A percentile compares a stretch with the other conserved stretches of the same genome.
These are phyloP conservation scores for Silvanus unidentatus DNA, from an alignment of 2,888 invertebrate genomes.

Conservation along the genomic window DNA sequence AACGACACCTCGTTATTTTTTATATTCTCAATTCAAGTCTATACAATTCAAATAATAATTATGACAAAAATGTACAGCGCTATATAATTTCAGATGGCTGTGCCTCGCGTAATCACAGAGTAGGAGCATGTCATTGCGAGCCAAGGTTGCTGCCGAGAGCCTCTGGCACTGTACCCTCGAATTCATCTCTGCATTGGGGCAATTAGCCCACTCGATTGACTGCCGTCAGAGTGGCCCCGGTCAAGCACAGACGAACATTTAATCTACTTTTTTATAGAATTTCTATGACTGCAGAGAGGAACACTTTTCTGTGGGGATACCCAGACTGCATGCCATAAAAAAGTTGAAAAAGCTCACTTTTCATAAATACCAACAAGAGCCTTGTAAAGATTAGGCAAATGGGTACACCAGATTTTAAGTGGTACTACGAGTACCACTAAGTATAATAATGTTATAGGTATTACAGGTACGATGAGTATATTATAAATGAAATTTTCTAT, in stretches of 20 bases:
- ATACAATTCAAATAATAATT: constrained; percentile 43
- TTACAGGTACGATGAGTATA: too few species aligned
- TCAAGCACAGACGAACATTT: constrained; percentile 1
- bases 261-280: too few species aligned
- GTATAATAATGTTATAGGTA: too few species aligned
- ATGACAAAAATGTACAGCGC: constrained; percentile 40
- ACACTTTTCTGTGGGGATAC: too few species aligned
- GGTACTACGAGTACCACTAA: too few species aligned
- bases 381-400: too few species aligned
- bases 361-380: too few species aligned
- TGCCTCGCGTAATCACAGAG: constrained; percentile 39
- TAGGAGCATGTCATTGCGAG: constrained; percentile 40
- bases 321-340: too few species aligned
- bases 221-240: constrained; percentile 5
- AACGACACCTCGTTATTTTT: constrained; percentile 38
- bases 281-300: too few species aligned
- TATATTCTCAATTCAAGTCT: constrained; percentile 32
- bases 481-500: too few species aligned
- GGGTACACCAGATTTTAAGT: too few species aligned
- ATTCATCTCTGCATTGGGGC: constrained; percentile 19
- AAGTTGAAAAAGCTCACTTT: too few species aligned
- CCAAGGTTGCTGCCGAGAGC: constrained; percentile 36
- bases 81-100: constrained; percentile 40
- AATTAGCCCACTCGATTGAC: constrained; percentile 16
- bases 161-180: constrained; percentile 30